These are phyloP conservation scores for Gryllus bimaculatus DNA, from an alignment of 1,140 invertebrate species.

Conservation along the genomic window DNA sequence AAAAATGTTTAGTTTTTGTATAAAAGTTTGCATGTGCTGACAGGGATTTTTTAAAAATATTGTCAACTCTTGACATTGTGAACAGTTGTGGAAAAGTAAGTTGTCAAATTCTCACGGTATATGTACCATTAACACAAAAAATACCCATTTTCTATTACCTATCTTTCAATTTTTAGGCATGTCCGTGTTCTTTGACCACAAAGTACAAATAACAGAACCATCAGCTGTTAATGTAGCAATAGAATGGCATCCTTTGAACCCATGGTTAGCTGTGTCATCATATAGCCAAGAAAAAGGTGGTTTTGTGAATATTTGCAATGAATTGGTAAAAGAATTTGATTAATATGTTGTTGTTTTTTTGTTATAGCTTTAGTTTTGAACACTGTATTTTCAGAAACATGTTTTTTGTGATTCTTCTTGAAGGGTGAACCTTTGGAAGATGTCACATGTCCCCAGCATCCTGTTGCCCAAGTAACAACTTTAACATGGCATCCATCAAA, in stretches of 20 bases:
- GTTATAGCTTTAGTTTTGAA: not conserved
- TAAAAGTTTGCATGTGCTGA: too few species aligned
- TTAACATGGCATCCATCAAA: constrained; percentile 84
- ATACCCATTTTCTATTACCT: too few species aligned
- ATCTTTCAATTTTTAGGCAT: constrained; percentile 33
- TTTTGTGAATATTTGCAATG: constrained; percentile 77
- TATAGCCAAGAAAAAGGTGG: constrained; percentile 81
- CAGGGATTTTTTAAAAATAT: too few species aligned
- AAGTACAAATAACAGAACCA: constrained; percentile 55
- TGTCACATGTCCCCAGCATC: constrained; percentile 62
- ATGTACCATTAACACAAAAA: too few species aligned
- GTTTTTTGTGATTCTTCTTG: constrained; percentile 21
- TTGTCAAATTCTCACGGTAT: too few species aligned
- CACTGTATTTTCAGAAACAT: not conserved
- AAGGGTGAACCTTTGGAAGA: constrained; percentile 70
- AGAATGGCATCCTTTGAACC: constrained; percentile 67
- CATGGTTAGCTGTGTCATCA: constrained; percentile 73
- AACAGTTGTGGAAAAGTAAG: too few species aligned
- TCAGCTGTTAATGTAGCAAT: constrained; percentile 63
- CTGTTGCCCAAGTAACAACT: constrained; percentile 64
- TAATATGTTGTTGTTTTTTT: not conserved
- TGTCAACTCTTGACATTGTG: too few species aligned
- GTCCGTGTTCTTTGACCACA: constrained; percentile 67
- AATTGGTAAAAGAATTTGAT: constrained; percentile 50
- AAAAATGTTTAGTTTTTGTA: too few species aligned